A percentile compares a stretch with the other conserved stretches of the same genome.
phyloP scores from a whole-genome alignment of 2,888 invertebrate species.

The Mylabris sibirica region DNA sequence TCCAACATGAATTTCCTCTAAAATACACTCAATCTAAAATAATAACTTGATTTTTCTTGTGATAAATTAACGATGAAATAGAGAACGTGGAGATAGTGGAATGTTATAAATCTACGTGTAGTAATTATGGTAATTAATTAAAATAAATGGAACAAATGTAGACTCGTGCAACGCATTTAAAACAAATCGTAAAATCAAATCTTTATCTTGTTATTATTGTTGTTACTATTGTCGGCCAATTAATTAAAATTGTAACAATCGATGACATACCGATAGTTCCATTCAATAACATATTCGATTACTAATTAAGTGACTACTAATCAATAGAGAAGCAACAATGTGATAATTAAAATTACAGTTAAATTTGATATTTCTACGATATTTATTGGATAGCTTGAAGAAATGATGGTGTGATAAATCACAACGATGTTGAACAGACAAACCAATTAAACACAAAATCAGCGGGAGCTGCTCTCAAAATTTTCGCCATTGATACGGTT shows the following conservation, averaged over 20 bases:
- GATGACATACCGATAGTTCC: conserved; percentile 12
- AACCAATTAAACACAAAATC: conserved; percentile 9
- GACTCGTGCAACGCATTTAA: not conserved
- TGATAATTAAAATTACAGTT: conserved; percentile 9
- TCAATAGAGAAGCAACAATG: not conserved
- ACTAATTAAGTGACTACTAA: too few species aligned
- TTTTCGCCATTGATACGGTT: conserved; percentile 13
- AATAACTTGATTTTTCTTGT: too few species aligned
- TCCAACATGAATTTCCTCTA: not conserved
- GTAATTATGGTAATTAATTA: conserved; percentile 4
- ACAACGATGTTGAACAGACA: conserved; percentile 9
- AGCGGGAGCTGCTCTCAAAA: conserved; percentile 11
- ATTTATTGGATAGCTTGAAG: too few species aligned
- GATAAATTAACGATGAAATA: not conserved
- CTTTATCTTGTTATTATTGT: conserved; percentile 1
- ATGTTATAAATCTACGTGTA: not conserved
- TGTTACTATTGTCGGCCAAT: not conserved
- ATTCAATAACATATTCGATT: not conserved
- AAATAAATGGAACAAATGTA: not conserved
- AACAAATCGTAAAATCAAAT: conserved; percentile 3
- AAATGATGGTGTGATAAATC: not conserved
- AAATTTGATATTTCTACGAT: not conserved
- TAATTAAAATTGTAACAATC: conserved; percentile 5
- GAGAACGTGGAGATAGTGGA: not conserved
- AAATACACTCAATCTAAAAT: too few species aligned